Base-by-base conservation (phyloP, 2,888 invertebrate genomes). In the Amphipyra tragopoginis region DNA sequence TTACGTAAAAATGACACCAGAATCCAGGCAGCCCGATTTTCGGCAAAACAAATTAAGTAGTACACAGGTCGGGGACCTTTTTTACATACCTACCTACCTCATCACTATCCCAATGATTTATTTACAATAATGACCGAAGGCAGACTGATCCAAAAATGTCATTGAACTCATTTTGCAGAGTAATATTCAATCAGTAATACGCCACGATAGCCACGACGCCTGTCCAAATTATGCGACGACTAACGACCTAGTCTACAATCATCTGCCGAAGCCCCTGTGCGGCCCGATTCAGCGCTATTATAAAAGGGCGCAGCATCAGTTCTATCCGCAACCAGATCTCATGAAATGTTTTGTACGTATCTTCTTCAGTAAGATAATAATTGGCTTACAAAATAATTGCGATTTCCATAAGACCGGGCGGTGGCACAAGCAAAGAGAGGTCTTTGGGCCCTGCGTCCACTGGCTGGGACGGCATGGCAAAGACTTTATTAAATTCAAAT, bases 201-300 rank as follows among this genome's bases (percentile, higher is more conserved):
- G 87, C 0, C 92, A 93, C 50, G 93, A 92, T 73, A 92, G 94
- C 66, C 93, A 91, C 75, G 90, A 90, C 5, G 55, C 76, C 5
- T 95, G 95, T 78, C 88, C 86, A 4, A 94, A 96, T 83, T 95
- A 89, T 82, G 90, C 93, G 9, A 93, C 95, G 0, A 91, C 89
- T 0, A 94, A 92, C 66, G 96, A 96, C 78, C 81, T 96, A 9
- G 94, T 93, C 5, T 96, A 95, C 83, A 91, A 95, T 75, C 95
- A 96, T 72, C 86, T 95, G 45, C 95, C 96, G 0, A 94, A 92
- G 71, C 93, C 93, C 5, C 84, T 93, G 26, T 93, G 92, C 75
- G 94, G 94, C 0, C 94, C 94, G 0, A 80, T 72, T 38, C 80
- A 82, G 69, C 89, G 92, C 5, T 84, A 88, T 71, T 96, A 92